phyloP scores from a whole-genome alignment of 37 sponge, comb jelly and placozoan genomes.

The Bolinopsis microptera region DNA sequence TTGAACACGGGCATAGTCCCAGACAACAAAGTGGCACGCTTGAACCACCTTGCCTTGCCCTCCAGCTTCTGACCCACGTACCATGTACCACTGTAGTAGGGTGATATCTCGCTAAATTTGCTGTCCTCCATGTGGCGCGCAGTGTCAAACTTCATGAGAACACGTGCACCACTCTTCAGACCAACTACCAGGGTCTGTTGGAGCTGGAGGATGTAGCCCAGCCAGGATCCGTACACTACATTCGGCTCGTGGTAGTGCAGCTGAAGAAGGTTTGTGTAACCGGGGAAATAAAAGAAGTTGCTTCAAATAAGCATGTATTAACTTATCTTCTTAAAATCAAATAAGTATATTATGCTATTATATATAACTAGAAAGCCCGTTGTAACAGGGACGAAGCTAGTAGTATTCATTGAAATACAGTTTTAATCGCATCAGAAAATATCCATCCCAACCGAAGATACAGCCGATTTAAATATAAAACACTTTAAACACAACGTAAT shows the following conservation, averaged over 20 bases:
- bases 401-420: too few relatives aligned
- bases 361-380: too few relatives aligned
- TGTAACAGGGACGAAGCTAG: too few relatives aligned
- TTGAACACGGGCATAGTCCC: conserved; percentile 57
- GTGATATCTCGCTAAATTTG: conserved; percentile 39
- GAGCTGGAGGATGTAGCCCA: conserved; percentile 49
- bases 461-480: too few relatives aligned
- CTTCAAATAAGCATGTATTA: too few relatives aligned
- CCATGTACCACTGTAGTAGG: conserved; percentile 65
- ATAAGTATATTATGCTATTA: not conserved
- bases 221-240: conserved; percentile 41
- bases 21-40: conserved; percentile 51
- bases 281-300: not conserved
- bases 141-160: conserved; percentile 52
- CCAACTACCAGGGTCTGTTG: conserved; percentile 56
- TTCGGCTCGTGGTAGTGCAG: conserved; percentile 59
- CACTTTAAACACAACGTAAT: too few relatives aligned
- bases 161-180: conserved; percentile 30
- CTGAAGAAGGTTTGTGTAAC: too few relatives aligned
- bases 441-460: too few relatives aligned
- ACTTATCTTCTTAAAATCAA: not conserved
- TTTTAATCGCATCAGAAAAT: too few relatives aligned
- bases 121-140: conserved; percentile 63
- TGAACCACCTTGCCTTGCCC: conserved; percentile 59
- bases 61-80: conserved; percentile 50